Evolutionary conservation across 2,888 invertebrate species (phyloP).

Genomic region (Microctonus aethiopoides): DNA sequence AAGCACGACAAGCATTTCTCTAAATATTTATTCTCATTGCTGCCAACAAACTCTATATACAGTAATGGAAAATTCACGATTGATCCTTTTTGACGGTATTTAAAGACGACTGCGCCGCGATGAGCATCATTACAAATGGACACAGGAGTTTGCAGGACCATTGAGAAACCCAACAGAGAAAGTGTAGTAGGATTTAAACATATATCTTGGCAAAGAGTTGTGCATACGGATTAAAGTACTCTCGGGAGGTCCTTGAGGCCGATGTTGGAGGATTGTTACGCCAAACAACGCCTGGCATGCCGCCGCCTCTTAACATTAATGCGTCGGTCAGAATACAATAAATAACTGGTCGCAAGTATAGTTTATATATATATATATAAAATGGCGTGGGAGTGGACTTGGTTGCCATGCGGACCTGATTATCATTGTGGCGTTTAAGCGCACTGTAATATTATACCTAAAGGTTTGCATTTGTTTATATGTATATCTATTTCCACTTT

Average conservation of each 20-base stretch:
- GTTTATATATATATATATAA: constrained; percentile 37
- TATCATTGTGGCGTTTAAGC: constrained; percentile 42
- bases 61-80: constrained; percentile 6
- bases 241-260: constrained; percentile 24
- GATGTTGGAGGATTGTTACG: constrained; percentile 28
- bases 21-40: not conserved
- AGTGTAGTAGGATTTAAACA: constrained; percentile 12
- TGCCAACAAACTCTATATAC: not conserved
- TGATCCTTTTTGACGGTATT: constrained; percentile 14
- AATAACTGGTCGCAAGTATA: constrained; percentile 42
- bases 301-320: constrained; percentile 31
- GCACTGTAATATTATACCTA: constrained; percentile 22
- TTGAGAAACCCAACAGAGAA: constrained; percentile 24
- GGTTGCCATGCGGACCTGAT: constrained; percentile 47
- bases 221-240: constrained; percentile 13
- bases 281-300: constrained; percentile 32
- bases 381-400: constrained; percentile 45
- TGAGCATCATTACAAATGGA: constrained; percentile 36
- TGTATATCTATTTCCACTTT: not conserved
- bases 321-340: constrained; percentile 39
- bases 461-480: not conserved
- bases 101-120: constrained; percentile 28
- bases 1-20: not conserved
- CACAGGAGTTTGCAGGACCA: constrained; percentile 18
- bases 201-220: constrained; percentile 9